Evolutionary conservation across 1,140 invertebrate genomes (phyloP), one percentile per base, ranked within the genome.

Genomic region (Harlomillsia oculata): DNA sequence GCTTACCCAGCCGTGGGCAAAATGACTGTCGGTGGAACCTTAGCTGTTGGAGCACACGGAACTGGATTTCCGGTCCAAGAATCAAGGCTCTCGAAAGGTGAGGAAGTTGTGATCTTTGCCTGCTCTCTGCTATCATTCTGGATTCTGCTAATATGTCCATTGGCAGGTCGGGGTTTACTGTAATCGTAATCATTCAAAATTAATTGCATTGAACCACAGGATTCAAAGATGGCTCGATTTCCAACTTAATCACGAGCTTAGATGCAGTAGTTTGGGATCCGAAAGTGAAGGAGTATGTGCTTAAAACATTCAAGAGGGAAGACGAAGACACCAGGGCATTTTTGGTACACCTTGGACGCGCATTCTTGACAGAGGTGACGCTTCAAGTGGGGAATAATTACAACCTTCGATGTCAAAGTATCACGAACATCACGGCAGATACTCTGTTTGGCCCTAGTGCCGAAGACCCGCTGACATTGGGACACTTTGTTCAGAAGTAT

Each of bases 351-450:
- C n/a, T 54, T 29, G 53, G 53, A n/a, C 40, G 53, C 2, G 53
- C 53, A 2, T 54, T 54, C 29, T 8, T 54, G 6, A 54, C 53
- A 2, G 26, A 54, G 26, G 53, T 54, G 11, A 16, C 25, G 2
- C 20, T 54, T 2, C 9, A 29, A 14, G 41, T 54, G 8, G 53
- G 40, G 11, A 32, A 32, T 2, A 41, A 29, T 6, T 54, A 54
- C 23, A 44, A 54, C 23, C 9, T 54, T 13, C 21, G 41, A 9
- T 54, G 53, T 54, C 39, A 54, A 45, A 54, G 16, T 46, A 41
- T 25, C n/a, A 28, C 41, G 2, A 8, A 54, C 14, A 41, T 54
- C 20, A 13, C 26, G 5, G 40, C 53, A 11, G 8, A n/a, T n/a
- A n/a, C n/a, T 8, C 32, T 34, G 8, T 34, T 34, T 34, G 32